A percentile compares a stretch with the other conserved stretches of the same genome.
These are phyloP conservation scores for Rhinatrema bivittatum DNA, from an alignment of 2,797 vertebrate genomes.

Conservation along the genomic window DNA sequence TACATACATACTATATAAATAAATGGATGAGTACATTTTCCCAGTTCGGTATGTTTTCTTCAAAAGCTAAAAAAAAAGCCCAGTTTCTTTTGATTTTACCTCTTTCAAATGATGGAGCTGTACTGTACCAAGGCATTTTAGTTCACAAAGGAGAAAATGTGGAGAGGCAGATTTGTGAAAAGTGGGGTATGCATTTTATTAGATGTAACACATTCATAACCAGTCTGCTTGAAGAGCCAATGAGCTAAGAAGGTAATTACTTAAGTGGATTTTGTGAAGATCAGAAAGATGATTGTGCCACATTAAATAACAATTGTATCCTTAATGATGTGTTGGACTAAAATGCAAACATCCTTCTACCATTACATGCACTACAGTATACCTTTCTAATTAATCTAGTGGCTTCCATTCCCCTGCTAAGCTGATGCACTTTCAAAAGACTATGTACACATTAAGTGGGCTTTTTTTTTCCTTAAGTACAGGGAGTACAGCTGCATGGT, in stretches of 20 bases:
- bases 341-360: constrained; percentile 67
- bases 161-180: constrained; percentile 16
- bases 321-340: constrained; percentile 74
- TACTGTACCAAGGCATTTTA: no score
- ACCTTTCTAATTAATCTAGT: constrained; percentile 63
- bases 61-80: no score
- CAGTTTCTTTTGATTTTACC: constrained; percentile 7
- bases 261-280: constrained; percentile 73
- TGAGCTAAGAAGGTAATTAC: constrained; percentile 77
- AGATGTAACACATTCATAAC: constrained; percentile 50
- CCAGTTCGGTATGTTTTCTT: no score
- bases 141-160: no score
- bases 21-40: no score
- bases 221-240: constrained; percentile 59
- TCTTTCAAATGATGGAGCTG: no score
- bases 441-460: constrained; percentile 42
- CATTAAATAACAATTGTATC: constrained; percentile 81
- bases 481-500: constrained; percentile 45
- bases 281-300: constrained; percentile 75
- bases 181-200: constrained; percentile 42
- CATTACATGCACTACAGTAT: constrained; percentile 46
- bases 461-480: constrained; percentile 27
- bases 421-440: constrained; percentile 31
- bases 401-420: constrained; percentile 47
- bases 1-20: no score